These are phyloP conservation scores for Scolopax mira DNA, from an alignment of 2,113 vertebrate species.

Conservation along the genomic window DNA sequence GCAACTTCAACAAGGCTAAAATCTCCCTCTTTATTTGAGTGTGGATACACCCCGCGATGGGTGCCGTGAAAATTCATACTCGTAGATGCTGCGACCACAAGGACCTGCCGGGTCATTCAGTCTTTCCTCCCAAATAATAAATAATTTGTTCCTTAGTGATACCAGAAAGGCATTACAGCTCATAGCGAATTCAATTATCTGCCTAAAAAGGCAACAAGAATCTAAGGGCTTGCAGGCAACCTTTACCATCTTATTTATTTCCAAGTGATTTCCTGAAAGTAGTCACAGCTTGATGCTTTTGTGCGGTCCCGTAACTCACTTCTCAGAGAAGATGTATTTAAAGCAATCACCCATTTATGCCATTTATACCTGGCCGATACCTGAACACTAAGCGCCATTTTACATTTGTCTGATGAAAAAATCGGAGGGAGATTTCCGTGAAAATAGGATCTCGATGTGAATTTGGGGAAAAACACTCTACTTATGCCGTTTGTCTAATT, in stretches of 20 bases:
- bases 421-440: slow-evolving; percentile 56
- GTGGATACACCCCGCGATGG: neutral
- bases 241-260: slow-evolving; percentile 76
- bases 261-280: slow-evolving; percentile 69
- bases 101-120: neutral
- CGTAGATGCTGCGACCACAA: neutral
- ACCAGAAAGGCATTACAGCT: slow-evolving; percentile 28
- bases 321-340: slow-evolving; percentile 75
- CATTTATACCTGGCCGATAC: slow-evolving; percentile 75
- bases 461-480: slow-evolving; percentile 72
- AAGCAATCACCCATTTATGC: slow-evolving; percentile 78
- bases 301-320: slow-evolving; percentile 70
- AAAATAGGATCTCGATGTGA: slow-evolving; percentile 72
- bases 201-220: slow-evolving; percentile 55
- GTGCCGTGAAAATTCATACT: neutral
- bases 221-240: slow-evolving; percentile 59
- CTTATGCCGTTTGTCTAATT: slow-evolving; percentile 58
- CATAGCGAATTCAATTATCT: slow-evolving; percentile 49
- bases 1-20: neutral
- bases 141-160: slow-evolving; percentile 18
- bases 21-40: neutral
- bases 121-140: slow-evolving; percentile 28
- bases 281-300: slow-evolving; percentile 75
- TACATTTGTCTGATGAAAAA: slow-evolving; percentile 68
- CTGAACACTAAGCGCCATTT: slow-evolving; percentile 64